Base-by-base conservation (phyloP, 2,888 invertebrate genomes). In the Nycteola revayana region DNA sequence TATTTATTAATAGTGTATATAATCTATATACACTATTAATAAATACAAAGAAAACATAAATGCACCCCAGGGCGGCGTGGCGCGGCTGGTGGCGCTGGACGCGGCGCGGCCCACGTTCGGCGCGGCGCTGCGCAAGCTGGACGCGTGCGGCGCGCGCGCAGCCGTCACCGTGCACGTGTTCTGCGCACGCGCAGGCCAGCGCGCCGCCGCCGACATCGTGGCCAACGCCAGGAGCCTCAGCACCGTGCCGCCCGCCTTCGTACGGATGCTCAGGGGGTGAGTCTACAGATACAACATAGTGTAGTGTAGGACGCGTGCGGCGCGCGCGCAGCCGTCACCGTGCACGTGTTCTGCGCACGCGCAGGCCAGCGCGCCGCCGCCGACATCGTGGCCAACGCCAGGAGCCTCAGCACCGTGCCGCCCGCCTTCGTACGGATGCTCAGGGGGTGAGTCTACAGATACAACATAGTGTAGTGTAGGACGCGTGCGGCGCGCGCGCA, bases 101-200 rank as follows among this genome's bases (percentile, higher is more conserved):
- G 92, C 92, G 24, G 86, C 90, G 1, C 86, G 90, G 28, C 69
- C 91, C 0, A 95, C 94, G 25, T 96, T 98, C 75, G 90, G 92
- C 22, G 77, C 90, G 5, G 98, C 98, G 64, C 87, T 99, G 42
- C 93, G 95, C 48, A 87, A 91, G 11, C 84, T 98, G 38, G 99
- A 99, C 81, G 93, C 93, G 50, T 93, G 96, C 66, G 96, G 97
- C 58, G 92, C 95, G 21, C 91, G 98, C 46, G 95, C 95, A 1
- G 93, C 94, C 63, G 96, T 98, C 68, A 98, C 98, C 0, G 96
- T 96, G 45, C 97, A 98, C 76, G 92, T 98, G 52, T 97, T 98
- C 88, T 98, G 98, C 69, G 97, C 96, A 1, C 94, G 95, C 74
- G 92, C 95, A 7, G 97, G 96, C 0, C 98, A 98, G 78, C 83